Evolutionary conservation across 2,888 invertebrate genomes (phyloP).

Genomic region (Hyles lineata): DNA sequence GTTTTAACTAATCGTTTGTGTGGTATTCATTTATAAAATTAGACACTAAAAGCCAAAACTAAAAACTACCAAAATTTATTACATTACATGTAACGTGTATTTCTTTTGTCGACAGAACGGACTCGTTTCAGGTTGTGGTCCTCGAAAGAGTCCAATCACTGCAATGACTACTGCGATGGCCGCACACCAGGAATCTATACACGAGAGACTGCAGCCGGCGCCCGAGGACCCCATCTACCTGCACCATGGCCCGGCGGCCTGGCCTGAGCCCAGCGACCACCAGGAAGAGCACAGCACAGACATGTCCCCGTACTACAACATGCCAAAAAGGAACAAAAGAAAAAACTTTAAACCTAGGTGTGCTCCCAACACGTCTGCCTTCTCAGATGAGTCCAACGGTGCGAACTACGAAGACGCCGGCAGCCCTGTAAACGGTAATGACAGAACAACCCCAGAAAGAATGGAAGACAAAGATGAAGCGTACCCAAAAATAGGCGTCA

Average conservation of each 20-base stretch:
- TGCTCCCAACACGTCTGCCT: constrained; percentile 83
- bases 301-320: constrained; percentile 78
- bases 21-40: too few relatives aligned
- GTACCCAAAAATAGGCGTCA: constrained; percentile 78
- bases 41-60: not conserved
- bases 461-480: constrained; percentile 64
- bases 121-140: constrained; percentile 70
- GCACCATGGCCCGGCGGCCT: constrained; percentile 82
- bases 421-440: constrained; percentile 74
- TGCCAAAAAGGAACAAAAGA: constrained; percentile 89
- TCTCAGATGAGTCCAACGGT: constrained; percentile 81
- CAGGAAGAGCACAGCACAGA: constrained; percentile 74
- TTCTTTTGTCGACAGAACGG: constrained; percentile 62
- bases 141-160: constrained; percentile 71
- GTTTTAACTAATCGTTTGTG: not conserved
- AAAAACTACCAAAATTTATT: not conserved
- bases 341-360: constrained; percentile 92
- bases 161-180: constrained; percentile 86
- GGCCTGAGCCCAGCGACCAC: constrained; percentile 74
- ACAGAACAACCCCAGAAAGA: constrained; percentile 70
- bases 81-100: not conserved
- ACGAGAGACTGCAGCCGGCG: constrained; percentile 79
- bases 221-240: constrained; percentile 76
- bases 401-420: constrained; percentile 63
- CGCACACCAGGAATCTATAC: constrained; percentile 83